Base-by-base conservation (phyloP, 2,113 vertebrate species). In the Garra rufa region DNA sequence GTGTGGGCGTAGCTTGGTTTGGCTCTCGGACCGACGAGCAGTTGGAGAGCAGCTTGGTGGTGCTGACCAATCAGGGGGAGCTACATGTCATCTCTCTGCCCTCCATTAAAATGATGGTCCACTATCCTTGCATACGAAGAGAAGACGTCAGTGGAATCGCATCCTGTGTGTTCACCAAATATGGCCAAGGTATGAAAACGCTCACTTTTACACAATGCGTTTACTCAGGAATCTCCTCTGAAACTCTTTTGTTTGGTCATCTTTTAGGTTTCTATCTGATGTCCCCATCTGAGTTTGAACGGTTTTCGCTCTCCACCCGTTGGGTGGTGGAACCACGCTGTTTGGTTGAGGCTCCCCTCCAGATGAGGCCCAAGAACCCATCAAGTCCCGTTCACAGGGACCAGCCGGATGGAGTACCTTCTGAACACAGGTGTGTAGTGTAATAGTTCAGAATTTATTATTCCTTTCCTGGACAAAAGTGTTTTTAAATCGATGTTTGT, bases 91-190 rank as follows among this genome's bases (percentile, higher is more conserved):
- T 99, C 88, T 99, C 97, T 0, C 89, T 99, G 90, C 98, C 98
- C 4, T 88, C 94, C 57, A 94, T 99, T 63, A 98, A 97, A 93
- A 91, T 97, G 89, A 98, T 98, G 92, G 97, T 97, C 63, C 97
- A 96, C 2, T 96, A 97, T 87, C 95, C 96, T 73, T 99, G 98
- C 88, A 97, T 99, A 89, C 97, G 98, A 82, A 93, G 95, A 50
- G 98, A 99, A 91, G 98, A 99, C 7, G 96, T 99, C 80, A 99
- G 98, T 0, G 98, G 98, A 86, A 99, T 99, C 9, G 97, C 98
- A 0, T 99, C 98, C 57, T 99, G 98, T 0, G 97, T 99, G 89
- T 99, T 99, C 94, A 99, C 98, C 70, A 99, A 96, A 65, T 95
- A 96, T 0, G 98, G 98, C 73, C 98, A 99, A 94, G 98, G 98